Percentiles rank a stretch among this genome's conserved stretches.
Evolutionary conservation across 2,888 invertebrate species (phyloP).

Genomic region (Erebia ligea): DNA sequence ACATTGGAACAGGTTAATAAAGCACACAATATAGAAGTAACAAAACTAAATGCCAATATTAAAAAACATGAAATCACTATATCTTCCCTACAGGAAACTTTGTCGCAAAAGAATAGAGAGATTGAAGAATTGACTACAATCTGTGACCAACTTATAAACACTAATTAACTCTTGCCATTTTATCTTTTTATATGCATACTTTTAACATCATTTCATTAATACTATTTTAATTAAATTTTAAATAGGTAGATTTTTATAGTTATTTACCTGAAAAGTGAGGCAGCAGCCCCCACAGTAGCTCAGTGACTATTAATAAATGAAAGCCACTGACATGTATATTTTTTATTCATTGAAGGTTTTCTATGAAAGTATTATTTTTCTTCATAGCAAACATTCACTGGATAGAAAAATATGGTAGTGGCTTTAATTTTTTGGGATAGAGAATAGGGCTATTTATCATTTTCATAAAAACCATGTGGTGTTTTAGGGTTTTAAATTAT

Average conservation of each 20-base stretch:
- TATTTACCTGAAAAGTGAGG: not conserved
- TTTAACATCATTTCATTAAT: not conserved
- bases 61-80: slow-evolving; percentile 94
- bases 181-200: not conserved
- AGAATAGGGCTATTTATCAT: no score
- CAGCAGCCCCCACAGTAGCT: not conserved
- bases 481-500: slow-evolving; percentile 5
- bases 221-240: not conserved
- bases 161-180: slow-evolving; percentile 48
- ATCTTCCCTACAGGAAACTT: slow-evolving; percentile 90
- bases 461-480: not conserved
- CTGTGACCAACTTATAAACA: slow-evolving; percentile 94
- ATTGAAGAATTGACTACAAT: slow-evolving; percentile 94
- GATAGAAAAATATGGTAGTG: no score
- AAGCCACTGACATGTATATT: no score
- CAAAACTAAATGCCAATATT: slow-evolving; percentile 91
- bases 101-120: slow-evolving; percentile 94
- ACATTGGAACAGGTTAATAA: slow-evolving; percentile 90
- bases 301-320: no score
- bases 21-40: slow-evolving; percentile 89
- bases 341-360: no score
- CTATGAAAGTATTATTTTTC: no score
- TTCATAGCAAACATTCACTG: no score
- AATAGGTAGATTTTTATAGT: slow-evolving; percentile 7
- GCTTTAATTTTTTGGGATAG: no score